Percentiles rank a stretch among this genome's conserved stretches.
Evolutionary conservation across 2,797 vertebrate species (phyloP).

Genomic region (Acanthurus lineatus): DNA sequence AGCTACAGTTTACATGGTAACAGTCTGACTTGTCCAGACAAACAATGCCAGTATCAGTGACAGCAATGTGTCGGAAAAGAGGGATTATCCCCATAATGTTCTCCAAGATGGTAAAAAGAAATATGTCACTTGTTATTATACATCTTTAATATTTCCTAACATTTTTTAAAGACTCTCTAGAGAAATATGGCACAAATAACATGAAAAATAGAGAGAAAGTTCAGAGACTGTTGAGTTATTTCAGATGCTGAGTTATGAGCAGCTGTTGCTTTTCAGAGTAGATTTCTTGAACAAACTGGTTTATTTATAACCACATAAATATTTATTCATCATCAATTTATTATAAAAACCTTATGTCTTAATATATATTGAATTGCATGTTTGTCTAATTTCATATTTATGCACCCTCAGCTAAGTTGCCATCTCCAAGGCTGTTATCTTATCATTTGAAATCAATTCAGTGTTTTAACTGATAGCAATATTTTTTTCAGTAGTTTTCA

Average conservation of each 20-base stretch:
- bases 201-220: not conserved
- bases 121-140: not conserved
- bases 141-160: not conserved
- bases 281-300: not conserved
- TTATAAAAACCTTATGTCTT: no score
- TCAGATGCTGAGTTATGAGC: not conserved
- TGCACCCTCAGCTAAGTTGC: not conserved
- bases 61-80: not conserved
- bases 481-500: no score
- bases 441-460: not conserved
- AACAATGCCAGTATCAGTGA: not conserved
- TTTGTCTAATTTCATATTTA: no score
- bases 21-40: not conserved
- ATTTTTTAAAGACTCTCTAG: no score
- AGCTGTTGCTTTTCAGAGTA: not conserved
- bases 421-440: no score
- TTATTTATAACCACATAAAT: not conserved
- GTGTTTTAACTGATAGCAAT: no score
- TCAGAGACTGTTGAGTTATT: not conserved
- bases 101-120: not conserved
- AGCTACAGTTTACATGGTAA: not conserved
- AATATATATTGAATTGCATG: no score
- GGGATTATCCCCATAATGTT: not conserved
- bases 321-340: not conserved
- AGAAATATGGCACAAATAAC: not conserved